Evolutionary conservation across 2,113 vertebrate genomes (phyloP).

Genomic region (Upupa epops): DNA sequence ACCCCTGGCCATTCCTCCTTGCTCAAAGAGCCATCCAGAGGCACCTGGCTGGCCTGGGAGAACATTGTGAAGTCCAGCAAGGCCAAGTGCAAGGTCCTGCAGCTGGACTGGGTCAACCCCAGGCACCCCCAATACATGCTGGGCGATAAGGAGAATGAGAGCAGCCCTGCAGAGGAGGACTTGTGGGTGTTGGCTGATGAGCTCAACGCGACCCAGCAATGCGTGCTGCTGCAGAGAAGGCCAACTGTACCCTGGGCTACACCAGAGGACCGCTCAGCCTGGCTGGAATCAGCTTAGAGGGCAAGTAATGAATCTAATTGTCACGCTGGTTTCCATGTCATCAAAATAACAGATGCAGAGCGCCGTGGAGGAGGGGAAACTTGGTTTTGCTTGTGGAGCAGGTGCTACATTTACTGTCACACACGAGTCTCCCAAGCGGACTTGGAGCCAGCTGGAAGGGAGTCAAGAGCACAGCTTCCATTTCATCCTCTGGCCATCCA

Average conservation of each 20-base stretch:
- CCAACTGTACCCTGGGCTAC: not conserved
- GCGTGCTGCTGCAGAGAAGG: not conserved
- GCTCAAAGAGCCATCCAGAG: not conserved
- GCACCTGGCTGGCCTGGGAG: not conserved
- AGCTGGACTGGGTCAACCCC: too few species aligned
- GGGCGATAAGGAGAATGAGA: not conserved
- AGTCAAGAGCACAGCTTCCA: constrained; percentile 61
- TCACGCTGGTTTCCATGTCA: constrained; percentile 72
- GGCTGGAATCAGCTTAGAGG: constrained; percentile 54
- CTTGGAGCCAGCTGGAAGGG: constrained; percentile 70
- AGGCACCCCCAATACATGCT: not conserved
- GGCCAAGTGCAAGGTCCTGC: not conserved
- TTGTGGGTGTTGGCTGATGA: not conserved
- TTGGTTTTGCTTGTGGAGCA: constrained; percentile 74
- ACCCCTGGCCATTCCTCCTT: not conserved
- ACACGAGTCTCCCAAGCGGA: constrained; percentile 68
- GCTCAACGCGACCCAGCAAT: not conserved
- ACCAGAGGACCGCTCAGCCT: constrained; percentile 32
- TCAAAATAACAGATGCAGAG: constrained; percentile 78
- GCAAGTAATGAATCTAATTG: constrained; percentile 71
- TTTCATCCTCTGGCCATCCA: constrained; percentile 68
- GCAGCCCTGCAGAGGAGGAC: not conserved
- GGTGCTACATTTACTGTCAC: constrained; percentile 68
- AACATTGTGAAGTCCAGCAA: not conserved
- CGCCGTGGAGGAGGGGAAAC: constrained; percentile 37